Evolutionary conservation across 2,797 vertebrate species (phyloP).

Genomic region (Mus spretus): DNA sequence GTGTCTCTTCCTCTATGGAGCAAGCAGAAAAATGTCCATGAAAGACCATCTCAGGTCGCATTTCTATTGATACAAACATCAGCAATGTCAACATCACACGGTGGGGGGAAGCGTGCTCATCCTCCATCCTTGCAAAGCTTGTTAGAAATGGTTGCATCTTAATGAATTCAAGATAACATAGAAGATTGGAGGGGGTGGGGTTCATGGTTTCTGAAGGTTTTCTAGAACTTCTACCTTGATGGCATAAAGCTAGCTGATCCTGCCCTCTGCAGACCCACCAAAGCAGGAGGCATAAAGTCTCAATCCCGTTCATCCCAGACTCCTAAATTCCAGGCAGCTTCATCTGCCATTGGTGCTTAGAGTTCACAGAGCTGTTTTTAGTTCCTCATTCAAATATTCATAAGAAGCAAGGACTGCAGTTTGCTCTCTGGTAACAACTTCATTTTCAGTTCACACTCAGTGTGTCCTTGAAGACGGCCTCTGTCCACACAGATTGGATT

Average conservation of each 20-base stretch:
- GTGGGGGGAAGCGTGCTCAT: conserved; percentile 82
- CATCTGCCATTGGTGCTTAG: conserved; percentile 94
- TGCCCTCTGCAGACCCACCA: conserved; percentile 52
- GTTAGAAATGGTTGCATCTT: conserved; percentile 83
- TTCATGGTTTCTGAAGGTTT: conserved; percentile 74
- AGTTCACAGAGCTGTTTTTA: conserved; percentile 93
- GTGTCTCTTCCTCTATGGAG: conserved; percentile 84
- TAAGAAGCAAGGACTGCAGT: conserved; percentile 90
- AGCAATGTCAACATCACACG: conserved; percentile 94
- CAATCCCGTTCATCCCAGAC: conserved; percentile 86
- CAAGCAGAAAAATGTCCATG: conserved; percentile 90
- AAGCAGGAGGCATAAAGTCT: conserved; percentile 75
- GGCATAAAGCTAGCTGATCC: conserved; percentile 37
- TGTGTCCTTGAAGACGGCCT: conserved; percentile 86
- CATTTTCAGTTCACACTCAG: conserved; percentile 89
- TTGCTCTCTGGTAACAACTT: conserved; percentile 92
- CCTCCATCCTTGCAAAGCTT: conserved; percentile 77
- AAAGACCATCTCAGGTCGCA: conserved; percentile 92
- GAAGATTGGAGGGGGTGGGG: not conserved
- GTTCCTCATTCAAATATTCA: conserved; percentile 97
- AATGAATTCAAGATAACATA: conserved; percentile 82
- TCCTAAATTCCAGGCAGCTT: conserved; percentile 90
- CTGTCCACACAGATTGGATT: conserved; percentile 82
- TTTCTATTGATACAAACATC: conserved; percentile 91
- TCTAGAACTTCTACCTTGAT: conserved; percentile 69